These are phyloP conservation scores for Rhogogaster chlorosoma DNA, from an alignment of 2,888 invertebrate genomes.

Conservation along the genomic window DNA sequence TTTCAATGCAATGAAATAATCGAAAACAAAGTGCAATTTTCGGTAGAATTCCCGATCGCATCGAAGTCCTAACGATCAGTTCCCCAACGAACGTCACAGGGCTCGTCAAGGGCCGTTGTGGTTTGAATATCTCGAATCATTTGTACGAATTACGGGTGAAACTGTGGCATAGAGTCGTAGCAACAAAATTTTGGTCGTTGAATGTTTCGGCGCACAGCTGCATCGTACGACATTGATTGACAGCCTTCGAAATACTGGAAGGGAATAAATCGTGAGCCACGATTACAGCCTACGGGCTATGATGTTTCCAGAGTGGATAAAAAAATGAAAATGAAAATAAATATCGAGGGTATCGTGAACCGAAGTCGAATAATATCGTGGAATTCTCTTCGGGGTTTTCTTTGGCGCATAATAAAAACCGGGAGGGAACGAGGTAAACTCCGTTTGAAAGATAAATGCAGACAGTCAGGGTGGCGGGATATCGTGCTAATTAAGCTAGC, in stretches of 20 bases:
- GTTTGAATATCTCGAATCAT: conserved; percentile 29
- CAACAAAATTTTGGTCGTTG: conserved; percentile 8
- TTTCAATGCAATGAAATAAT: not conserved
- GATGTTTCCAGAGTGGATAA: not conserved
- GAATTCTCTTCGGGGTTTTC: conserved; percentile 48
- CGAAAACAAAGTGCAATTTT: not conserved
- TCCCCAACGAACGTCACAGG: conserved; percentile 26
- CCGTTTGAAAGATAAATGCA: conserved; percentile 61
- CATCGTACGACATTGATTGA: conserved; percentile 37
- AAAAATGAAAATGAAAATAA: conserved; percentile 7
- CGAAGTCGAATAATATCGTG: not conserved
- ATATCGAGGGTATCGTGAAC: not conserved
- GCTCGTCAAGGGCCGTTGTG: conserved; percentile 37
- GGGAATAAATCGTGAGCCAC: not conserved
- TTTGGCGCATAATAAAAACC: conserved; percentile 56
- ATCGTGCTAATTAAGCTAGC: conserved; percentile 70
- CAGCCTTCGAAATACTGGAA: conserved; percentile 12
- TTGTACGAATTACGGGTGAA: conserved; percentile 47
- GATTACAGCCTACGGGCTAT: not conserved
- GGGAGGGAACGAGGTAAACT: conserved; percentile 48
- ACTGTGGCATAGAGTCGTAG: not conserved
- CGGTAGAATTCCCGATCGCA: conserved; percentile 17
- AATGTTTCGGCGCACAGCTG: conserved; percentile 11
- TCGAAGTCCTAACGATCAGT: not conserved
- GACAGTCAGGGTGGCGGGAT: conserved; percentile 56